Percentiles rank a stretch among this genome's conserved stretches.
Evolutionary conservation across 1,140 invertebrate species (phyloP).

Genomic region (Chlorops oryzae): DNA sequence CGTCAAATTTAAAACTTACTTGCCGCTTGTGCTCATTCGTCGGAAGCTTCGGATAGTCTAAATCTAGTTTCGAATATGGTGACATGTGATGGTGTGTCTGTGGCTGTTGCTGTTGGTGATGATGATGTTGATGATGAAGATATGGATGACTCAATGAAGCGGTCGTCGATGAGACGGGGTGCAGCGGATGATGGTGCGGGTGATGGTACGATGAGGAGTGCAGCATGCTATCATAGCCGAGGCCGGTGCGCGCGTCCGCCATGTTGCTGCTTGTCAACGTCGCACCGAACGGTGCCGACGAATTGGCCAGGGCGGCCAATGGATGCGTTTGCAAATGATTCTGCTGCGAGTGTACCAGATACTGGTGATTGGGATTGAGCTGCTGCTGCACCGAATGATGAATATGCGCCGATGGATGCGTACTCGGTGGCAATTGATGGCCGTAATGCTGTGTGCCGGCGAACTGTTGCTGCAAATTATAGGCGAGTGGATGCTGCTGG

Average conservation of each 20-base stretch:
- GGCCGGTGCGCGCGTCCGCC: conserved; percentile 24
- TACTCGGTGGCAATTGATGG: conserved; percentile 20
- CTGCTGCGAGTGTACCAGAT: conserved; percentile 43
- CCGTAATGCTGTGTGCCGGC: conserved; percentile 38
- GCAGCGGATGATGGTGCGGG: conserved; percentile 24
- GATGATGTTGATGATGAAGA: conserved; percentile 21
- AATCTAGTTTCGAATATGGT: conserved; percentile 49
- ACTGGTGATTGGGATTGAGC: conserved; percentile 44
- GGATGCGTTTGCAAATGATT: conserved; percentile 45
- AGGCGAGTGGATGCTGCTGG: conserved; percentile 21
- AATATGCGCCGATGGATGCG: conserved; percentile 36
- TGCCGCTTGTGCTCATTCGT: conserved; percentile 48
- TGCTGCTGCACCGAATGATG: conserved; percentile 45
- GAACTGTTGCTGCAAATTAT: conserved; percentile 43
- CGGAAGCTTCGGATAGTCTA: conserved; percentile 49
- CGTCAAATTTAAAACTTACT: conserved; percentile 51
- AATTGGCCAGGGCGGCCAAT: conserved; percentile 36
- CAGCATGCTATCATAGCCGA: conserved; percentile 22
- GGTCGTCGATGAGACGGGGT: conserved; percentile 3
- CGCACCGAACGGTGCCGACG: conserved; percentile 34
- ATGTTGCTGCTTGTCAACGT: conserved; percentile 39
- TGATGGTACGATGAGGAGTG: conserved; percentile 32
- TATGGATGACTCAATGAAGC: conserved; percentile 8
- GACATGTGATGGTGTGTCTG: conserved; percentile 41
- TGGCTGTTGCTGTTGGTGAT: conserved; percentile 15